Percentiles rank a stretch among this genome's conserved stretches.
Evolutionary conservation across 1,140 invertebrate genomes (phyloP).

Genomic region (Conus betulinus): DNA sequence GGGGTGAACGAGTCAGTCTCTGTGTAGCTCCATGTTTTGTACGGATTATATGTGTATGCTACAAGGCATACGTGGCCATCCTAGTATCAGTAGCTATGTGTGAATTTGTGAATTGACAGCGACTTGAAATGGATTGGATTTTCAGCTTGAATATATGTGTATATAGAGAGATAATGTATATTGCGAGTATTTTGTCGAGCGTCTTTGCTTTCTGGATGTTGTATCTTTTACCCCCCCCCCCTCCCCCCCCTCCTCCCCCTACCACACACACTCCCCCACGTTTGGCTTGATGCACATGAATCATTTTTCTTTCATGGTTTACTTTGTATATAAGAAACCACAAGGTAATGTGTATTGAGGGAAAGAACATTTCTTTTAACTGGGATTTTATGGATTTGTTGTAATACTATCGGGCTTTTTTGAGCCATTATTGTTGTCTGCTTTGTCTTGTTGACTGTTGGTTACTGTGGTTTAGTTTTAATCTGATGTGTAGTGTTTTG

Average conservation of each 20-base stretch:
- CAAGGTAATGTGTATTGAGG: neutral
- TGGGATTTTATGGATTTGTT: neutral
- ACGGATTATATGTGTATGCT: neutral
- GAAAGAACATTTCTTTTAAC: neutral
- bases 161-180: conserved; percentile 1
- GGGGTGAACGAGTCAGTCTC: no score
- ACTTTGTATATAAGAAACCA: neutral
- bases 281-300: neutral
- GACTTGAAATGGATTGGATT: neutral
- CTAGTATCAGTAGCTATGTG: neutral
- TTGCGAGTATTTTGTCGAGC: neutral
- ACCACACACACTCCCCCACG: neutral
- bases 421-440: neutral
- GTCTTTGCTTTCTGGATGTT: neutral
- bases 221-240: neutral
- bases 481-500: no score
- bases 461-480: no score
- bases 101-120: neutral
- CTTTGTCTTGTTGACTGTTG: neutral
- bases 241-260: no score
- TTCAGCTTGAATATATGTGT: neutral
- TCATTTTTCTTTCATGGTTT: neutral
- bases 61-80: neutral
- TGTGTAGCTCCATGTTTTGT: no score
- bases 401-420: neutral